phyloP scores from a whole-genome alignment of 1,140 invertebrate genomes.

The Drosophila dunni region DNA sequence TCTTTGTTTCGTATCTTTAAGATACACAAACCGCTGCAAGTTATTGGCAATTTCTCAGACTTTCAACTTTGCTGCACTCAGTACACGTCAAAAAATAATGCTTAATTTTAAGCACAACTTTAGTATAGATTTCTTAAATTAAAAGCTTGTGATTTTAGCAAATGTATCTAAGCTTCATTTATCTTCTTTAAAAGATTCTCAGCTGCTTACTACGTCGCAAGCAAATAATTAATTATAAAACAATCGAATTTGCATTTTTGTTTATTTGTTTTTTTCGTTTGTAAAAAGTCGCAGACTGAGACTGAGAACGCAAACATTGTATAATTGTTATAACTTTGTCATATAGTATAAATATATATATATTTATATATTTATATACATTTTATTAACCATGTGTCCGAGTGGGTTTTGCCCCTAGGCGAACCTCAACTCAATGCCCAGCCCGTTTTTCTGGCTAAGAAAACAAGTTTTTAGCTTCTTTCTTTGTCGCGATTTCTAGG shows the following conservation, averaged over 20 bases:
- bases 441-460: neutral
- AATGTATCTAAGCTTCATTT: too few species aligned
- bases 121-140: too few species aligned
- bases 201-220: slow-evolving; percentile 2
- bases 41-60: neutral
- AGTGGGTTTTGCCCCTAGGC: slow-evolving; percentile 6
- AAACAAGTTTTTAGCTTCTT: slow-evolving; percentile 7
- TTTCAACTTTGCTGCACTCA: neutral
- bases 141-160: too few species aligned
- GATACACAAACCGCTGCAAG: slow-evolving; percentile 18
- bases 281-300: neutral
- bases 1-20: slow-evolving; percentile 16
- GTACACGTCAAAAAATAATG: too few species aligned
- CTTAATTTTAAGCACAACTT: too few species aligned
- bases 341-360: slow-evolving; percentile 7
- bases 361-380: neutral
- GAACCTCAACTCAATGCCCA: neutral
- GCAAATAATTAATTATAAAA: slow-evolving; percentile 1
- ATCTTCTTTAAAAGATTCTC: slow-evolving; percentile 6
- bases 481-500: neutral
- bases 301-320: neutral
- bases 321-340: slow-evolving; percentile 4
- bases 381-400: slow-evolving; percentile 1
- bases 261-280: neutral
- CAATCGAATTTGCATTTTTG: slow-evolving; percentile 2